Conservation (phyloP, 2,797 vertebrate genomes). For the Pristis pectinata region DNA sequence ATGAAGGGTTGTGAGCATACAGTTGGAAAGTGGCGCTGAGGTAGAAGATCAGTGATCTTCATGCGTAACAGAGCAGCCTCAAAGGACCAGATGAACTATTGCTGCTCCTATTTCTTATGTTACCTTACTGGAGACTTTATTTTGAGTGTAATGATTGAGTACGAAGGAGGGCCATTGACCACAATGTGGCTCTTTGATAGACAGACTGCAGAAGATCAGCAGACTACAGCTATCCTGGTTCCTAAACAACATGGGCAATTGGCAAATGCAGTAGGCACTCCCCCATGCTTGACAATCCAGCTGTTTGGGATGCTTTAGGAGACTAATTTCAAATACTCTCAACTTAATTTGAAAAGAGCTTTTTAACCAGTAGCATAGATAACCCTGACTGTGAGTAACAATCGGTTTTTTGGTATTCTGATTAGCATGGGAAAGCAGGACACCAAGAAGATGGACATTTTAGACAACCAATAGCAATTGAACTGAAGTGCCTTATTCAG, state of each 20-base stretch:
- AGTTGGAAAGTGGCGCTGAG: too few species aligned
- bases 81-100: too few species aligned
- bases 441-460: neutral
- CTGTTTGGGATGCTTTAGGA: neutral
- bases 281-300: neutral
- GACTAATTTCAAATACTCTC: neutral
- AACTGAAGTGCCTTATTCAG: too few species aligned
- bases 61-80: too few species aligned
- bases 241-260: neutral
- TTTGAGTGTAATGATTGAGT: neutral
- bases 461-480: neutral
- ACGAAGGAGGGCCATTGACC: neutral
- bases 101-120: too few species aligned
- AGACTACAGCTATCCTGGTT: neutral
- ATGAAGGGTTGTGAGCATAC: too few species aligned
- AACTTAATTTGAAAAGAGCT: neutral
- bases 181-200: neutral
- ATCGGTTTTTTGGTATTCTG: neutral
- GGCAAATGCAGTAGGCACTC: neutral
- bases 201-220: too few species aligned
- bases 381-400: too few species aligned
- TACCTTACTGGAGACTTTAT: too few species aligned
- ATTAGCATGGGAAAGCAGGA: neutral
- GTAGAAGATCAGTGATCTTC: too few species aligned
- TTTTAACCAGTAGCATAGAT: neutral